A percentile compares a stretch with the other conserved stretches of the same genome.
phyloP scores from a whole-genome alignment of 1,140 invertebrate species.

The Acromyrmex echinatior region DNA sequence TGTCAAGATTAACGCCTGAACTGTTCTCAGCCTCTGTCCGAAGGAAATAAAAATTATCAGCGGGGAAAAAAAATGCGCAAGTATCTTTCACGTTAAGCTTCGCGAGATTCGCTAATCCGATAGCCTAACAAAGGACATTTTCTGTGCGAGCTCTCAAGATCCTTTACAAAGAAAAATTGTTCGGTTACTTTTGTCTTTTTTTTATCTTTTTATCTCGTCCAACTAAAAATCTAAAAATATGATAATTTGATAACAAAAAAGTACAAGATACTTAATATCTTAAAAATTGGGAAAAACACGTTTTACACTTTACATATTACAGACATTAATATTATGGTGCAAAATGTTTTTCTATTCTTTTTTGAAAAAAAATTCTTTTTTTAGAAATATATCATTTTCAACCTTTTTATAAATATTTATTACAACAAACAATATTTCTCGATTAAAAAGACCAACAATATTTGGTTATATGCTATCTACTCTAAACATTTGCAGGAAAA shows the following conservation, averaged over 20 bases:
- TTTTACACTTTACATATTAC: neutral
- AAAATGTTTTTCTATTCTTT: neutral
- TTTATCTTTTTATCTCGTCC: neutral
- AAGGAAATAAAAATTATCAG: neutral
- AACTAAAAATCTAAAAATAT: neutral
- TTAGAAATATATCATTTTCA: neutral
- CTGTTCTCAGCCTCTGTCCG: neutral
- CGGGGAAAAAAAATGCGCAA: neutral
- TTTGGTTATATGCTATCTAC: neutral
- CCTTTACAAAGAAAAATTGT: neutral
- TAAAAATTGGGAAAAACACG: neutral
- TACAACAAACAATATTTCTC: neutral
- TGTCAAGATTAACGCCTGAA: neutral
- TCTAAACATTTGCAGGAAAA: neutral
- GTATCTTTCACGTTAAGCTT: constrained; percentile 9
- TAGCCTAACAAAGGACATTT: neutral
- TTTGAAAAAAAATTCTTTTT: neutral
- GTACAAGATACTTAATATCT: neutral
- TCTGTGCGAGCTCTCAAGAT: neutral
- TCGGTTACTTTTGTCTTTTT: neutral
- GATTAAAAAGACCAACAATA: neutral
- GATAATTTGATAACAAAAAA: neutral
- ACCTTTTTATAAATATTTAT: neutral
- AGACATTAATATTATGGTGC: neutral
- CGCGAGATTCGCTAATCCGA: neutral